A percentile compares a stretch with the other conserved stretches of the same genome.
These are phyloP conservation scores for Latrodectus elegans DNA, from an alignment of 2,888 invertebrate species.

Conservation along the genomic window DNA sequence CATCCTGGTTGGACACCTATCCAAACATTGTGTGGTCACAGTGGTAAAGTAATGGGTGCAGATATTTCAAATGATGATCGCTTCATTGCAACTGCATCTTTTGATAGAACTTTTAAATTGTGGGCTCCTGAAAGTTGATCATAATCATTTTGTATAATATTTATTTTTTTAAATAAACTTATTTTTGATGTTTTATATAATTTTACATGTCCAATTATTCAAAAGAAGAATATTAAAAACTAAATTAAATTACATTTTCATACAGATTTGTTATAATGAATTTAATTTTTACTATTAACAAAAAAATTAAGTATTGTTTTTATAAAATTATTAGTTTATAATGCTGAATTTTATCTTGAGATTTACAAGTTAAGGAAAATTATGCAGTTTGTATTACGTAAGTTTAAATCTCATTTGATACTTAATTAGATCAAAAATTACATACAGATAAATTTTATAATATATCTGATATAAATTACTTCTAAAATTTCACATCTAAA, in stretches of 20 bases:
- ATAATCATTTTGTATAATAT: too few relatives aligned
- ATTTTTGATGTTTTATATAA: neutral
- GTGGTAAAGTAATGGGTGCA: constrained; percentile 95
- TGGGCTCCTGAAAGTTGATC: constrained; percentile 85
- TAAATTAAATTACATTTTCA: neutral
- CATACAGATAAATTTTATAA: too few relatives aligned
- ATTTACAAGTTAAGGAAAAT: too few relatives aligned
- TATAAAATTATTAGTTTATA: too few relatives aligned
- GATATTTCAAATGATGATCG: constrained; percentile 92
- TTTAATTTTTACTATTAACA: neutral
- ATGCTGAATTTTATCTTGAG: too few relatives aligned
- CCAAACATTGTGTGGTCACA: constrained; percentile 95
- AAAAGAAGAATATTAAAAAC: constrained; percentile 16
- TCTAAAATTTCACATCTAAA: too few relatives aligned
- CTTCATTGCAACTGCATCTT: constrained; percentile 93
- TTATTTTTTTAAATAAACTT: too few relatives aligned
- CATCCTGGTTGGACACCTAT: constrained; percentile 97
- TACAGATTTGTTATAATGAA: neutral
- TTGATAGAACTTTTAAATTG: constrained; percentile 96
- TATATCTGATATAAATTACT: too few relatives aligned
- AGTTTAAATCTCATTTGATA: too few relatives aligned
- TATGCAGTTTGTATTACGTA: too few relatives aligned
- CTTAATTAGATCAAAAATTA: too few relatives aligned
- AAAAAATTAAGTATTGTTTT: too few relatives aligned
- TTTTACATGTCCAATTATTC: neutral